A percentile compares a stretch with the other conserved stretches of the same genome.
These are phyloP conservation scores for Tricholauxania praeusta DNA, from an alignment of 2,888 invertebrate species.

Conservation along the genomic window DNA sequence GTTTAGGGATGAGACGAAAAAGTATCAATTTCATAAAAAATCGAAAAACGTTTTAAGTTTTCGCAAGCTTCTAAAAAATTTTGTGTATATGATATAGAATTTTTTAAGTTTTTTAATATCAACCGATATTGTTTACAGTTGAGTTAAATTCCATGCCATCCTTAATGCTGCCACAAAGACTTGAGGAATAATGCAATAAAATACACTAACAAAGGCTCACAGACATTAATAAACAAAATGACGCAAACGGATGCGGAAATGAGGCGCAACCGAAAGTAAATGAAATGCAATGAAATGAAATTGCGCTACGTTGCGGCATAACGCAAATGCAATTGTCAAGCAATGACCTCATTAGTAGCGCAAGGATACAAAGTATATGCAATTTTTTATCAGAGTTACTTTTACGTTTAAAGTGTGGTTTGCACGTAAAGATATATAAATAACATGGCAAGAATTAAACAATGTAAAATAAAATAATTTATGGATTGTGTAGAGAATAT, in stretches of 20 bases:
- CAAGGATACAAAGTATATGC: background rate
- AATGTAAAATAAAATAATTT: too few relatives aligned
- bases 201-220: constrained; percentile 29
- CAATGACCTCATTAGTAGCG: constrained; percentile 63
- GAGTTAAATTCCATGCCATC: too few relatives aligned
- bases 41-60: too few relatives aligned
- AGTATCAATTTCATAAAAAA: constrained; percentile 29
- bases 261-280: constrained; percentile 27
- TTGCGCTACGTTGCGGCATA: constrained; percentile 41
- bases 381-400: too few relatives aligned
- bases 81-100: too few relatives aligned
- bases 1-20: constrained; percentile 59
- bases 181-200: constrained; percentile 28
- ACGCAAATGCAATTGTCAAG: constrained; percentile 63
- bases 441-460: background rate
- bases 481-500: too few relatives aligned
- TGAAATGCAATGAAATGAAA: constrained; percentile 29
- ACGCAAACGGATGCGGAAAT: constrained; percentile 32
- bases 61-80: too few relatives aligned
- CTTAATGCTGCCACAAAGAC: background rate
- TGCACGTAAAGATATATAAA: background rate
- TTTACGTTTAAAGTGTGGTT: too few relatives aligned
- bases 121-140: too few relatives aligned
- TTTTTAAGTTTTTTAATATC: too few relatives aligned
- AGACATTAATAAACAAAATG: background rate